Percentiles rank a stretch among this genome's conserved stretches.
phyloP scores from a whole-genome alignment of 2,113 vertebrate genomes.

The Rhabdomys dilectus region DNA sequence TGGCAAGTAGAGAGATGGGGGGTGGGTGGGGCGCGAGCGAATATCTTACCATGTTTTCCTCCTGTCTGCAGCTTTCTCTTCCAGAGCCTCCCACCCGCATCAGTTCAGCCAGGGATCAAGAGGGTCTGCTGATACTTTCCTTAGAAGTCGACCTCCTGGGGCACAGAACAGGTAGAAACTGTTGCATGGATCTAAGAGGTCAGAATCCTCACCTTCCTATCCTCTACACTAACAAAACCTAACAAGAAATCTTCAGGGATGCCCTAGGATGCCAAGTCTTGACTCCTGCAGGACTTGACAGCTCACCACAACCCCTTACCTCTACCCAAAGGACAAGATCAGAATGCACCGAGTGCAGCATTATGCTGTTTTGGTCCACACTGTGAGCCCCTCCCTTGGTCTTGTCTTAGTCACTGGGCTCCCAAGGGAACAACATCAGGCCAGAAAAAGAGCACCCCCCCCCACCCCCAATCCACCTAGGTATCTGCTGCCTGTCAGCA shows the following conservation, averaged over 20 bases:
- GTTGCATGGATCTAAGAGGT: neutral
- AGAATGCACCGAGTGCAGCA: constrained; percentile 46
- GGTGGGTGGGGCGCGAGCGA: neutral
- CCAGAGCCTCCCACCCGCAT: too few species aligned
- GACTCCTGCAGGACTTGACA: neutral
- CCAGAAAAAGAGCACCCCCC: constrained; percentile 49
- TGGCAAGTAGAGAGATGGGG: neutral
- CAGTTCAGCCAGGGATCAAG: neutral
- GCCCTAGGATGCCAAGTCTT: neutral
- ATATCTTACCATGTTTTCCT: neutral
- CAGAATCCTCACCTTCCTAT: neutral
- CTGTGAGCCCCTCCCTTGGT: constrained; percentile 52
- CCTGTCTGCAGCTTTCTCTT: neutral
- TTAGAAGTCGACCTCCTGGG: neutral
- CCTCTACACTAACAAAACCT: neutral
- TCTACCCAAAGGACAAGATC: constrained; percentile 42
- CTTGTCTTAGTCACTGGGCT: constrained; percentile 25
- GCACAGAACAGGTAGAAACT: neutral
- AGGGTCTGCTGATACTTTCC: neutral
- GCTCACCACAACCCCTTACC: constrained; percentile 8
- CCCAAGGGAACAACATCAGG: constrained; percentile 54
- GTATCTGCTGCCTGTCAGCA: constrained; percentile 46
- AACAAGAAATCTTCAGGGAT: neutral
- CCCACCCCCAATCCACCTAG: neutral
- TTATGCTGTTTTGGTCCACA: constrained; percentile 5